Conservation (phyloP, 2,888 invertebrate species). For the Clistopyga incitator region DNA sequence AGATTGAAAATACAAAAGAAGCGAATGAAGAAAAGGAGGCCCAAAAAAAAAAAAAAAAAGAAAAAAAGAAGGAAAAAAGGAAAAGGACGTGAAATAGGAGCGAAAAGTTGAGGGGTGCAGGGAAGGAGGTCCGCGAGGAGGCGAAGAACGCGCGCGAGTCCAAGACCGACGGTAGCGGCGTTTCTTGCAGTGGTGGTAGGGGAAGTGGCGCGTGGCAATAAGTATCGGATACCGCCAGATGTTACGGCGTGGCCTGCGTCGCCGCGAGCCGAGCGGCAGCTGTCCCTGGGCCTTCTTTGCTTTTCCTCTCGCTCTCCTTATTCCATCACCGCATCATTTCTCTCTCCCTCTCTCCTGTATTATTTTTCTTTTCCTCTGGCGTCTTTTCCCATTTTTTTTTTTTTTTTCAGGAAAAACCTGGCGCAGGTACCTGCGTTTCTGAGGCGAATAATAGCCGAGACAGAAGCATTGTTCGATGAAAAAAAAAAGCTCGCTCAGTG, state of each 20-base stretch:
- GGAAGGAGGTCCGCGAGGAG: not conserved
- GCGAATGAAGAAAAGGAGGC: too few relatives aligned
- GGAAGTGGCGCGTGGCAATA: conserved; percentile 81
- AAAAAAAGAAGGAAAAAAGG: not conserved
- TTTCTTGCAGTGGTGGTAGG: conserved; percentile 46
- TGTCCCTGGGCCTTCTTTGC: conserved; percentile 66
- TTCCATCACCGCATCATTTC: conserved; percentile 64
- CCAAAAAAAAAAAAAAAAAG: not conserved
- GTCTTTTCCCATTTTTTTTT: conserved; percentile 4
- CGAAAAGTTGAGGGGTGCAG: not conserved
- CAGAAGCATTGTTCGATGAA: conserved; percentile 2
- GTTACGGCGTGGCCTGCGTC: conserved; percentile 73
- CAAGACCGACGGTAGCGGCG: not conserved
- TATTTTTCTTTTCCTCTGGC: not conserved
- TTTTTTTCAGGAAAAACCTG: conserved; percentile 32
- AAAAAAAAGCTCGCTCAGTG: not conserved
- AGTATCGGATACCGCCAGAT: conserved; percentile 72
- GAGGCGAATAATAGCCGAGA: not conserved
- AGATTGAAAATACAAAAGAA: too few relatives aligned
- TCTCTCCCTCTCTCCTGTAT: conserved; percentile 71
- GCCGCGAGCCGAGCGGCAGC: conserved; percentile 69
- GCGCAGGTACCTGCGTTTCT: conserved; percentile 31
- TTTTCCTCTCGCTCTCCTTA: conserved; percentile 46
- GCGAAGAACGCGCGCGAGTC: not conserved
- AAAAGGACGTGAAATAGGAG: not conserved